Percentiles rank a stretch among this genome's conserved stretches.
Evolutionary conservation across 2,888 invertebrate genomes (phyloP).

Genomic region (Perithous albicinctus): DNA sequence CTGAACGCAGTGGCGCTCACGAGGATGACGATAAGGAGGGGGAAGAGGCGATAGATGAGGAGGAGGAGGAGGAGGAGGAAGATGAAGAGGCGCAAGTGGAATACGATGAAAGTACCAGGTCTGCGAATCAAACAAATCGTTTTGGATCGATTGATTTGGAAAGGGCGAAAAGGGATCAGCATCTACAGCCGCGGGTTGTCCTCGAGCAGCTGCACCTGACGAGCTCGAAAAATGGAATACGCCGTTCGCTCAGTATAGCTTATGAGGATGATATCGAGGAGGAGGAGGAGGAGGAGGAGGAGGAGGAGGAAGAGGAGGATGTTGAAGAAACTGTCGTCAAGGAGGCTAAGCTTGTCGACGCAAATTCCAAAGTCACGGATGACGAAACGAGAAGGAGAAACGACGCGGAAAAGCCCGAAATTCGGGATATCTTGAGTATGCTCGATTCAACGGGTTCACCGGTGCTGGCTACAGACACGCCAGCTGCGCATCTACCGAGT

Average conservation of each 20-base stretch:
- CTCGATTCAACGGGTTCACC: conserved; percentile 79
- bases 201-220: conserved; percentile 80
- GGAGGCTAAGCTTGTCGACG: conserved; percentile 44
- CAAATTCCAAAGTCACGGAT: conserved; percentile 72
- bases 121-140: conserved; percentile 21
- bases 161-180: conserved; percentile 76
- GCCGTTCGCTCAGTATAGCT: conserved; percentile 13
- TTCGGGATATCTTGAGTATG: conserved; percentile 80
- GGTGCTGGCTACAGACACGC: conserved; percentile 77
- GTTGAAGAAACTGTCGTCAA: conserved; percentile 55
- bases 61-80: conserved; percentile 51
- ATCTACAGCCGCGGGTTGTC: conserved; percentile 82
- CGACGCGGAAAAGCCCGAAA: conserved; percentile 77
- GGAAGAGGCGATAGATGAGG: conserved; percentile 68
- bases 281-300: conserved; percentile 62
- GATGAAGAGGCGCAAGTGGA: conserved; percentile 55
- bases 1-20: conserved; percentile 41
- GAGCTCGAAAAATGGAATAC: conserved; percentile 71
- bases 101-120: conserved; percentile 54
- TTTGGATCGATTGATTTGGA: conserved; percentile 73
- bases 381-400: conserved; percentile 81
- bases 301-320: conserved; percentile 68
- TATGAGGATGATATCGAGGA: conserved; percentile 24
- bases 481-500: conserved; percentile 75
- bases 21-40: conserved; percentile 70